Evolutionary conservation across 1,140 invertebrate species (phyloP), one percentile per base, ranked within the genome.

Genomic region (Achatina immaculata): DNA sequence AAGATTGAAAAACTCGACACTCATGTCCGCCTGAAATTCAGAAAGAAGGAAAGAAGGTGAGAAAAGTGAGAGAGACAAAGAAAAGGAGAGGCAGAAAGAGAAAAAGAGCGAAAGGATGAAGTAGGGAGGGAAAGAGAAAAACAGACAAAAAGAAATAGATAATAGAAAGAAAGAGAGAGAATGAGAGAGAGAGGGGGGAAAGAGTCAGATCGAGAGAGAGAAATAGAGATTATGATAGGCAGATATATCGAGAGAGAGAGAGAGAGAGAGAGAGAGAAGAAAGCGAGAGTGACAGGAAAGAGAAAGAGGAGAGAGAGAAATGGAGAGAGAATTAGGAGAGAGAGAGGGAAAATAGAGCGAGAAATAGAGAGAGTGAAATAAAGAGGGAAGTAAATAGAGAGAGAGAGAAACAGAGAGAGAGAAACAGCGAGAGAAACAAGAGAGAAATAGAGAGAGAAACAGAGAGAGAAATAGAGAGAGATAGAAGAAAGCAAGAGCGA

Each of bases 61-160:
- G 62, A 66, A n/a, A 55, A 55, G 51, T 55, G 51, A 55, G 21
- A 11, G 51, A 55, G 51, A 55, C 14, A 55, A 24, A 55, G 51
- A 55, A 3, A 6, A 24, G 2, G 66, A 69, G 40, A 69, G 66
- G 34, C 7, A 69, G 66, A 69, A n/a, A 14, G 9, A 14, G 28
- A 36, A 31, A 69, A n/a, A 69, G 62, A 66, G 62, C n/a, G n/a
- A n/a, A n/a, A n/a, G n/a, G n/a, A n/a, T n/a, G n/a, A n/a, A n/a
- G n/a, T n/a, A n/a, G n/a, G n/a, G n/a, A 66, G 51, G n/a, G 66
- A 69, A n/a, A 69, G 66, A 69, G 9, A 69, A 31, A 69, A n/a
- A 14, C 7, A 14, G 28, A 36, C 16, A 69, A n/a, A 69, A 24
- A 66, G 62, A 66, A n/a, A 55, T 11, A 48, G 19, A 19, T 7